Evolutionary conservation across 2,888 invertebrate genomes (phyloP).

Genomic region (Prenolepis imparis): DNA sequence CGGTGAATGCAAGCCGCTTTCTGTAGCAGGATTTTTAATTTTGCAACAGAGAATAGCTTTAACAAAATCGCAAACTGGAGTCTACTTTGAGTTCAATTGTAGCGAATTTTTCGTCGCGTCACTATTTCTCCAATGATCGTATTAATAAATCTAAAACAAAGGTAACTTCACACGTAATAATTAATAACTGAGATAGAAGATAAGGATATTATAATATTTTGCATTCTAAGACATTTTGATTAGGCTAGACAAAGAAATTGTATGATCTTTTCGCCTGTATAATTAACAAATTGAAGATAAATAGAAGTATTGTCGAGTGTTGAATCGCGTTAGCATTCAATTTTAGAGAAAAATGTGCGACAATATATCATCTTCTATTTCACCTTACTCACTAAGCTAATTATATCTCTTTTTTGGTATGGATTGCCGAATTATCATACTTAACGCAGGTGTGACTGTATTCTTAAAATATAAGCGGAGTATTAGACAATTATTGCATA

Average conservation of each 20-base stretch:
- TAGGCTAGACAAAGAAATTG: not conserved
- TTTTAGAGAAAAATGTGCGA: constrained; percentile 1
- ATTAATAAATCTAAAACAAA: constrained; percentile 4
- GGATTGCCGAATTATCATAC: constrained; percentile 62
- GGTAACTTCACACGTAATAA: not conserved
- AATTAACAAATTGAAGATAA: not conserved
- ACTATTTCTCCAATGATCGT: not conserved
- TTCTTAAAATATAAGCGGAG: constrained; percentile 70
- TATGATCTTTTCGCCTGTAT: not conserved
- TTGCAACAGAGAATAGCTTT: not conserved
- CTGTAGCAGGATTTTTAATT: not conserved
- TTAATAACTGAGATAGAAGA: not conserved
- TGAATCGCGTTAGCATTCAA: constrained; percentile 23
- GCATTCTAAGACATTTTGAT: not conserved
- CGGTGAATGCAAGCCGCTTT: not conserved
- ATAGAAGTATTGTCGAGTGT: not conserved
- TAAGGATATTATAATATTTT: not conserved
- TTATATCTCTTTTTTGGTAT: constrained; percentile 69
- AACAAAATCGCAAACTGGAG: not conserved
- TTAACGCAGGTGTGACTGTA: constrained; percentile 49
- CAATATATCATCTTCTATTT: not conserved
- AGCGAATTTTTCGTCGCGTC: not conserved
- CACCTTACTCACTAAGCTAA: not conserved
- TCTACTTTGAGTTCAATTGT: not conserved
- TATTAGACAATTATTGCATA: constrained; percentile 77